A percentile compares a stretch with the other conserved stretches of the same genome.
These are phyloP conservation scores for Notolepis coatsorum DNA, from an alignment of 2,797 vertebrate genomes.

Conservation along the genomic window DNA sequence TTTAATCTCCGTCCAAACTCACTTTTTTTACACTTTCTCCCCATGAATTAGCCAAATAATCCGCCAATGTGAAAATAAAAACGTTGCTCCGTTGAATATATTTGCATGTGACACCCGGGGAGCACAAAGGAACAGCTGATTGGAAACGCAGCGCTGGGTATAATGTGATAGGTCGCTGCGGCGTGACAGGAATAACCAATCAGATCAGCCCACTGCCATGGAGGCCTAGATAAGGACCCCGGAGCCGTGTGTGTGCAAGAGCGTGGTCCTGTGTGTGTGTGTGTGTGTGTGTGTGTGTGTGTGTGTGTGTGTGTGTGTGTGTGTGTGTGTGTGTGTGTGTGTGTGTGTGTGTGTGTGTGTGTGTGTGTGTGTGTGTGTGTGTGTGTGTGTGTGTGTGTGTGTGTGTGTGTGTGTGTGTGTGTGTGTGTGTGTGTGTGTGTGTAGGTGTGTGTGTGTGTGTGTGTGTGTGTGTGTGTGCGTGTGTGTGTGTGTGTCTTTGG, in stretches of 20 bases:
- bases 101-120: conserved; percentile 78
- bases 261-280: not conserved
- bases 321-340: not conserved
- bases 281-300: not conserved
- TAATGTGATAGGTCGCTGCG: conserved; percentile 70
- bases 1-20: conserved; percentile 58
- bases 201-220: conserved; percentile 63
- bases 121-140: conserved; percentile 76
- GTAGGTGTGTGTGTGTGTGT: not conserved
- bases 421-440: conserved; percentile 21
- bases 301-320: not conserved
- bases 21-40: conserved; percentile 39
- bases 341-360: not conserved
- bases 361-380: not conserved
- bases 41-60: conserved; percentile 60
- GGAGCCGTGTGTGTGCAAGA: conserved; percentile 38
- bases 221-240: conserved; percentile 65
- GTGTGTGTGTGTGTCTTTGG: conserved; percentile 12
- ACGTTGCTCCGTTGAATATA: conserved; percentile 76
- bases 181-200: conserved; percentile 80
- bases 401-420: conserved; percentile 17
- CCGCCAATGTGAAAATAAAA: conserved; percentile 76
- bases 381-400: conserved; percentile 22
- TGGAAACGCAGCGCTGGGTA: conserved; percentile 75
- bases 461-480: not conserved